Conservation (phyloP, 2,888 invertebrate species). For the Ecdyonurus torrentis region DNA sequence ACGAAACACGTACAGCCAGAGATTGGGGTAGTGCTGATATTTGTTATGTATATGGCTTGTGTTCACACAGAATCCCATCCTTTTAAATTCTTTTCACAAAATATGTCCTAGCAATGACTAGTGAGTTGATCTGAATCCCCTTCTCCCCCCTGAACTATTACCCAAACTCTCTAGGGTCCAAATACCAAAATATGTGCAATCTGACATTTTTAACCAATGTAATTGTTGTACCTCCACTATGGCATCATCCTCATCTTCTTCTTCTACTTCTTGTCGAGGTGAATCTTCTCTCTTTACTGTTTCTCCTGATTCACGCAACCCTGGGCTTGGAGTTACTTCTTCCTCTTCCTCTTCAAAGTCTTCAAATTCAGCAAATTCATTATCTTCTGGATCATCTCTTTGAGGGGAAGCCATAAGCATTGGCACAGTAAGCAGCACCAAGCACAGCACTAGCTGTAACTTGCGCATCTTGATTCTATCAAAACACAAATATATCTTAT, state of each 20-base stretch:
- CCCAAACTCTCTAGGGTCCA: no score
- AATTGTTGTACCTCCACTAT: conserved; percentile 47
- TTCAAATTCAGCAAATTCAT: conserved; percentile 92
- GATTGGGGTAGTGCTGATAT: no score
- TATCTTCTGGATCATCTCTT: conserved; percentile 39
- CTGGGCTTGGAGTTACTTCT: conserved; percentile 20
- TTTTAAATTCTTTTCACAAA: no score
- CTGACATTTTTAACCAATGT: background rate
- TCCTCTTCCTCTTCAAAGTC: conserved; percentile 61
- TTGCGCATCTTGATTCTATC: background rate
- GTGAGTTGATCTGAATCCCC: no score
- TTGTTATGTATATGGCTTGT: no score
- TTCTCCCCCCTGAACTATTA: no score
- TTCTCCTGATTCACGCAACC: conserved; percentile 11
- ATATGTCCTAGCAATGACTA: no score
- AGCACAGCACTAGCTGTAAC: background rate
- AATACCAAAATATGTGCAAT: conserved; percentile 1
- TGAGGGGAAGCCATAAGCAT: background rate
- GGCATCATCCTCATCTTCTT: conserved; percentile 36
- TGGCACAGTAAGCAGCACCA: background rate
- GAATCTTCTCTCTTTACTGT: conserved; percentile 11
- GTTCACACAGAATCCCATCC: no score
- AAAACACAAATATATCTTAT: no score
- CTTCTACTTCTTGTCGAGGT: conserved; percentile 25
- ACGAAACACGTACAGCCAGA: no score